Conservation (phyloP, 1,140 invertebrate genomes). For the Cherax quadricarinatus region DNA sequence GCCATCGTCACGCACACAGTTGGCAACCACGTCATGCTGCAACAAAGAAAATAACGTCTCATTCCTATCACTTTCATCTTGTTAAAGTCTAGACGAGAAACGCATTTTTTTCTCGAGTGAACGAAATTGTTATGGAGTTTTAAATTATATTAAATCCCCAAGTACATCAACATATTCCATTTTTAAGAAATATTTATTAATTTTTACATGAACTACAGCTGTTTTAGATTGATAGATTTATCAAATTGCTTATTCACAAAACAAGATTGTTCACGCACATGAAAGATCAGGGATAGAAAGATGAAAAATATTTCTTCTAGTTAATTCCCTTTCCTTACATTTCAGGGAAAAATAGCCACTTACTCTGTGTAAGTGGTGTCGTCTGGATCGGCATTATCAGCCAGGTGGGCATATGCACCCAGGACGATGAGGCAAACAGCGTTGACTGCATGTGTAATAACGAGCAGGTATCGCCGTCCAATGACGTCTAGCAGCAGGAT, state of each 20-base stretch:
- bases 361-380: conserved; percentile 33
- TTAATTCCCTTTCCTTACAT: not conserved
- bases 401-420: conserved; percentile 33
- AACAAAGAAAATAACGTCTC: not conserved
- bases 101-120: no score
- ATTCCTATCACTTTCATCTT: no score
- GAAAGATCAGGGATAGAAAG: no score
- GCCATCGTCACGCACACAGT: conserved; percentile 36
- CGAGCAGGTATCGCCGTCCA: conserved; percentile 30
- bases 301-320: not conserved
- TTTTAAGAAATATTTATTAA: no score
- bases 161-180: no score
- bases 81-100: no score
- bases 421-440: conserved; percentile 33
- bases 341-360: not conserved
- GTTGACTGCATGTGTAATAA: conserved; percentile 50
- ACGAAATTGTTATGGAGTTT: no score
- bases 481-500: conserved; percentile 42
- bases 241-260: no score
- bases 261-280: no score
- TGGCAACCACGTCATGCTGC: conserved; percentile 47
- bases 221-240: no score
- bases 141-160: no score
- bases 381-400: not conserved
- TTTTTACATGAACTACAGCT: no score